phyloP scores from a whole-genome alignment of 2,888 invertebrate genomes.

The Dioctria linearis region DNA sequence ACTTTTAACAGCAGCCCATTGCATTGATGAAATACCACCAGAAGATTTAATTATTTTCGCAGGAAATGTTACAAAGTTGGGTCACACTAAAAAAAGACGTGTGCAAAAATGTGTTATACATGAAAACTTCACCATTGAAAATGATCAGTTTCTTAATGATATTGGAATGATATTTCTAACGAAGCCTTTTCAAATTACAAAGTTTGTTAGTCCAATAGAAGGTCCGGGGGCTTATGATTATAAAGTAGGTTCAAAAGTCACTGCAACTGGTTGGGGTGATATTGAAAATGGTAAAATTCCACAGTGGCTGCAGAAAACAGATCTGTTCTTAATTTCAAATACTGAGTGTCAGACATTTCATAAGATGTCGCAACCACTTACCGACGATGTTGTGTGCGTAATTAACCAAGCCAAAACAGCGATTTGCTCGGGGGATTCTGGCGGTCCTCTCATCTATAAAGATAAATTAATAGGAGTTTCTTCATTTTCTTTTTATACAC shows the following conservation, averaged over 20 bases:
- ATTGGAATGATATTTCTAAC: not conserved
- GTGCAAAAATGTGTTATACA: not conserved
- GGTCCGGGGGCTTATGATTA: not conserved
- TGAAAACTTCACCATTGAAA: not conserved
- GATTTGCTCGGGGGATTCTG: too few species aligned
- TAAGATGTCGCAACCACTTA: too few species aligned
- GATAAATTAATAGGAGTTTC: too few species aligned
- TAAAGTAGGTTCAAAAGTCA: not conserved
- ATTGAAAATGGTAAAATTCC: not conserved
- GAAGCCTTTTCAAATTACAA: not conserved
- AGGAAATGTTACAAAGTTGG: not conserved
- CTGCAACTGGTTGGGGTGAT: not conserved
- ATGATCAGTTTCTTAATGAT: not conserved
- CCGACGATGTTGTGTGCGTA: too few species aligned
- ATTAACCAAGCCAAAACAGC: too few species aligned
- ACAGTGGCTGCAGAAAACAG: not conserved
- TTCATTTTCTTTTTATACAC: too few species aligned
- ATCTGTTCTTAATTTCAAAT: too few species aligned
- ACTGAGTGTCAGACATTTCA: too few species aligned
- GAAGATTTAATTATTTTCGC: not conserved
- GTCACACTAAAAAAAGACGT: not conserved
- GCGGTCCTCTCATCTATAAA: too few species aligned
- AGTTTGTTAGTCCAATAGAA: not conserved
- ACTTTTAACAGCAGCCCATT: constrained; percentile 17
- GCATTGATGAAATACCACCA: not conserved